Percentiles rank a stretch among this genome's conserved stretches.
phyloP scores from a whole-genome alignment of 2,888 invertebrate genomes.

The Galeruca laticollis region DNA sequence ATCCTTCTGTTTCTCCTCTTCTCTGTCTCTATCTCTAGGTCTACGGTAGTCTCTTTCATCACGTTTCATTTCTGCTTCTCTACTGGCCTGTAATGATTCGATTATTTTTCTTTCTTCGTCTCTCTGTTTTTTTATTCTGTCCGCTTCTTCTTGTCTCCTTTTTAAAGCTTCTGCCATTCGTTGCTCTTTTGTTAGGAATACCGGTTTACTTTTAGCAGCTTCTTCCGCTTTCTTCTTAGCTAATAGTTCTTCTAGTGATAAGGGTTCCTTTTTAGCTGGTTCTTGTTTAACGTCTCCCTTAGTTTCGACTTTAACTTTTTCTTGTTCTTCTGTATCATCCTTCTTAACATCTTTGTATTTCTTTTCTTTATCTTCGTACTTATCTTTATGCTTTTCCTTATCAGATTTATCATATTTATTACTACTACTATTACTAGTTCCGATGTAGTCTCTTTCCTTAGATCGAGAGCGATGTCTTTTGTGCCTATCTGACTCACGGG shows the following conservation, averaged over 20 bases:
- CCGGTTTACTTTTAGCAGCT: constrained; percentile 94
- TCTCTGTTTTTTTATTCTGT: constrained; percentile 79
- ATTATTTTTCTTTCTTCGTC: constrained; percentile 73
- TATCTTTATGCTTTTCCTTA: constrained; percentile 49
- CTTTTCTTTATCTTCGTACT: constrained; percentile 59
- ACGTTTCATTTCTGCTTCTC: constrained; percentile 60
- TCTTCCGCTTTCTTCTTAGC: constrained; percentile 97
- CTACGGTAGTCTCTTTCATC: constrained; percentile 63
- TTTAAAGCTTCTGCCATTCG: constrained; percentile 90
- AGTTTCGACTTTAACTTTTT: constrained; percentile 33
- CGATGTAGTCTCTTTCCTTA: constrained; percentile 55
- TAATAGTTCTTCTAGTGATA: constrained; percentile 95
- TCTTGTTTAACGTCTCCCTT: constrained; percentile 49
- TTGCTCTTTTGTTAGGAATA: constrained; percentile 96
- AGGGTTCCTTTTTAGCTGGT: constrained; percentile 79
- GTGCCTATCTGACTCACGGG: constrained; percentile 46
- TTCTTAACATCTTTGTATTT: constrained; percentile 52
- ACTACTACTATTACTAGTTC: constrained; percentile 4
- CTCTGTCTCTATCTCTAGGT: constrained; percentile 67
- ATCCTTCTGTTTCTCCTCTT: constrained; percentile 71
- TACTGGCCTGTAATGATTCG: constrained; percentile 57
- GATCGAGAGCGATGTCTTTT: constrained; percentile 62
- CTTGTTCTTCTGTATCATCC: constrained; percentile 62
- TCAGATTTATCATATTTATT: constrained; percentile 50
- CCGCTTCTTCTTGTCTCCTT: constrained; percentile 90